phyloP scores from a whole-genome alignment of 2,113 vertebrate species.

The Lamprotornis superbus region DNA sequence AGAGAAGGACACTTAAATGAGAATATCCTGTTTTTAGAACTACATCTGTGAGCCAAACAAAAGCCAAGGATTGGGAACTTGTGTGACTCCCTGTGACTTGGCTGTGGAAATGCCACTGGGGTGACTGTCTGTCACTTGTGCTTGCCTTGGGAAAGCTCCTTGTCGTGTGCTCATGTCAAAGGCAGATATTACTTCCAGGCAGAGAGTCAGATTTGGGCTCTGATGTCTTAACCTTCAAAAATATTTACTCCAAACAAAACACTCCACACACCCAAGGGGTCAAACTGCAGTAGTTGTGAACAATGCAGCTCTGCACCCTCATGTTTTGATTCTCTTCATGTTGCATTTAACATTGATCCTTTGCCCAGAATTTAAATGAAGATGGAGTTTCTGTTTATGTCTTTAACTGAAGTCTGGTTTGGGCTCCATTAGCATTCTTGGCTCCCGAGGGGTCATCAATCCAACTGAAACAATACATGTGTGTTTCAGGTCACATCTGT shows the following conservation, averaged over 20 bases:
- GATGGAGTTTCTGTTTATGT: slow-evolving; percentile 12
- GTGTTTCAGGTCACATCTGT: slow-evolving; percentile 39
- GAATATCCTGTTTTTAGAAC: background rate
- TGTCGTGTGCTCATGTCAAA: background rate
- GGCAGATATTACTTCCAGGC: background rate
- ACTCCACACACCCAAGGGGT: background rate
- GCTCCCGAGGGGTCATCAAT: slow-evolving; percentile 44
- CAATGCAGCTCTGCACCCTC: background rate
- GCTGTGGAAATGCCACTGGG: background rate
- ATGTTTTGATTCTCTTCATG: background rate
- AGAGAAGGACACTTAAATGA: background rate
- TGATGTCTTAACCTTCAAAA: slow-evolving; percentile 31
- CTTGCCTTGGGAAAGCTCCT: background rate
- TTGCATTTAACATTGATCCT: background rate
- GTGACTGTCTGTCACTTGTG: background rate
- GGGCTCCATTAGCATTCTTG: slow-evolving; percentile 38
- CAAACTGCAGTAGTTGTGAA: background rate
- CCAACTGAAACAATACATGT: slow-evolving; percentile 30
- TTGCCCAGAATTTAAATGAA: slow-evolving; percentile 47
- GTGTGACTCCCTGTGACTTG: background rate
- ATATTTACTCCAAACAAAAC: slow-evolving; percentile 16
- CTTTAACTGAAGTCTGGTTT: slow-evolving; percentile 11
- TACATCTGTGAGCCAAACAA: background rate
- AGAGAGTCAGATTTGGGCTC: background rate
- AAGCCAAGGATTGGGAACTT: background rate